phyloP scores from a whole-genome alignment of 1,140 invertebrate genomes.

The Lithobius niger region DNA sequence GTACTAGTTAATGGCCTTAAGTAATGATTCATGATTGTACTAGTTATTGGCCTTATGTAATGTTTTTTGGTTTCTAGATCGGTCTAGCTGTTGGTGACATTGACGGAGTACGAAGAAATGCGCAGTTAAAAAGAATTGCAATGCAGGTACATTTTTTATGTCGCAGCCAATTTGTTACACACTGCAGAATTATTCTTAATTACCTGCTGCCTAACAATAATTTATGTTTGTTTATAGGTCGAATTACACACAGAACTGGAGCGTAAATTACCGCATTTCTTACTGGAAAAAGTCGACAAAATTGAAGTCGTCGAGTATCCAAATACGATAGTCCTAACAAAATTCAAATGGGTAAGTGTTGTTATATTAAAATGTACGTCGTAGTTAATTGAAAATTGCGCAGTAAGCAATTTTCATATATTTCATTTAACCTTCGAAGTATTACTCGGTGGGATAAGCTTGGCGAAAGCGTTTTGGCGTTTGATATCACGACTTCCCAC shows the following conservation, averaged over 20 bases:
- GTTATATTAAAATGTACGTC: not conserved
- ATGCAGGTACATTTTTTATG: slow-evolving; percentile 54
- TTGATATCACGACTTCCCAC: too few relatives aligned
- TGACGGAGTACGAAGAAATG: slow-evolving; percentile 71
- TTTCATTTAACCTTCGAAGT: too few relatives aligned
- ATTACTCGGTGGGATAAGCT: too few relatives aligned
- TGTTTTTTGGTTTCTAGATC: slow-evolving; percentile 38
- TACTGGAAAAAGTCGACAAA: slow-evolving; percentile 62
- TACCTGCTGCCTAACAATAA: too few relatives aligned
- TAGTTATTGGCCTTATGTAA: too few relatives aligned
- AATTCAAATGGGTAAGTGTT: slow-evolving; percentile 3
- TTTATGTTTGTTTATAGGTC: slow-evolving; percentile 43
- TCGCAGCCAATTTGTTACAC: not conserved
- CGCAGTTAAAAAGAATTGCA: slow-evolving; percentile 69
- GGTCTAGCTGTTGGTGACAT: slow-evolving; percentile 89
- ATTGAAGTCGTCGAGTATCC: slow-evolving; percentile 66
- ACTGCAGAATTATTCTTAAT: too few relatives aligned
- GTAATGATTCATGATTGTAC: too few relatives aligned
- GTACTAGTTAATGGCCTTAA: too few relatives aligned
- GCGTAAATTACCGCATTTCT: slow-evolving; percentile 56
- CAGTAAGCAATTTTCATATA: too few relatives aligned
- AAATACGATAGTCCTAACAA: slow-evolving; percentile 34
- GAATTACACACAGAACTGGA: slow-evolving; percentile 73
- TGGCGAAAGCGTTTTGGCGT: too few relatives aligned
- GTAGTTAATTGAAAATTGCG: too few relatives aligned